A percentile compares a stretch with the other conserved stretches of the same genome.
These are phyloP conservation scores for Anthrax anthrax DNA, from an alignment of 2,888 invertebrate genomes.

Conservation along the genomic window DNA sequence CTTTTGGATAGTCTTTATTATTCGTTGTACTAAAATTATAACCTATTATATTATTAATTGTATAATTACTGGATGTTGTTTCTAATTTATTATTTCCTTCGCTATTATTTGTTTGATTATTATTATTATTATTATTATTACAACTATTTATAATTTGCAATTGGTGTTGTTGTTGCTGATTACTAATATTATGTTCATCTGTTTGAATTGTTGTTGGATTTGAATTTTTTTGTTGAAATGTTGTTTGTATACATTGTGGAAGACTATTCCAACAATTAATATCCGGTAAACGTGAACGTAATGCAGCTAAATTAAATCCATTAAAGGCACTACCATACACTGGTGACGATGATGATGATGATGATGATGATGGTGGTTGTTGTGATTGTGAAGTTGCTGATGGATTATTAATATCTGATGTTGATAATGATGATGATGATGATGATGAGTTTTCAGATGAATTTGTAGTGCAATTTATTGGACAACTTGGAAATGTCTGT, in stretches of 20 bases:
- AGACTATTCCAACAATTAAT: slow-evolving; percentile 31
- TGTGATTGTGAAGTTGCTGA: slow-evolving; percentile 11
- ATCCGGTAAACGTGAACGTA: slow-evolving; percentile 53
- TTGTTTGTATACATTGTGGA: slow-evolving; percentile 16
- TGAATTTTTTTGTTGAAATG: background rate
- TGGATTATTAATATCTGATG: slow-evolving; percentile 20
- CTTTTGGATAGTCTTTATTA: slow-evolving; percentile 15
- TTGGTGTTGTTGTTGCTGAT: no score
- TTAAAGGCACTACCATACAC: slow-evolving; percentile 15
- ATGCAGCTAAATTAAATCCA: slow-evolving; percentile 16
- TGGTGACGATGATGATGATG: slow-evolving; percentile 13
- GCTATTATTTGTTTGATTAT: background rate
- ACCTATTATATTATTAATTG: slow-evolving; percentile 30
- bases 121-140: background rate
- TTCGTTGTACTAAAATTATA: slow-evolving; percentile 21
- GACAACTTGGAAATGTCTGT: slow-evolving; percentile 59
- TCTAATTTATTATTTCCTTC: slow-evolving; percentile 4
- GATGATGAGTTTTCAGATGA: slow-evolving; percentile 21
- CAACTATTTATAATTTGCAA: background rate
- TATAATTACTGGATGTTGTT: slow-evolving; percentile 22
- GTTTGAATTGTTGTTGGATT: background rate
- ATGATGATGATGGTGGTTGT: slow-evolving; percentile 14
- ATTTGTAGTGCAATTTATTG: slow-evolving; percentile 34
- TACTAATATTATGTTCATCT: background rate
- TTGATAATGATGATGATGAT: slow-evolving; percentile 16